These are phyloP conservation scores for Lamprotornis superbus DNA, from an alignment of 2,113 vertebrate genomes.

Conservation along the genomic window DNA sequence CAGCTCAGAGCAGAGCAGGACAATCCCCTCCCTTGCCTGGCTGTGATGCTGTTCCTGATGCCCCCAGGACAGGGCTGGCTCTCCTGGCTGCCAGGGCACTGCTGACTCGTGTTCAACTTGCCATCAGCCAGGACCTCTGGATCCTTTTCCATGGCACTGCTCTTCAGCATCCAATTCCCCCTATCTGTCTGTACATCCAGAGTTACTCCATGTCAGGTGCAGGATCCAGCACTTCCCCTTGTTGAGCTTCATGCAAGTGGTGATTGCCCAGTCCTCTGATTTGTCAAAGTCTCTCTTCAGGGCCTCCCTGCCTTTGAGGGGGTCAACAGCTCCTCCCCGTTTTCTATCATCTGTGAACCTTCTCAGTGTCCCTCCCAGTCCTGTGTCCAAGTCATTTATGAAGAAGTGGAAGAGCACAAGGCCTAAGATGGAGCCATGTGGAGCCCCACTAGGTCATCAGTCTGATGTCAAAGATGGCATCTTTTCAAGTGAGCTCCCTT, in stretches of 20 bases:
- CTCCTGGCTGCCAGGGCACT: not conserved
- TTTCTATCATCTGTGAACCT: not conserved
- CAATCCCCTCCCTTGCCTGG: not conserved
- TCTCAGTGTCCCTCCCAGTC: not conserved
- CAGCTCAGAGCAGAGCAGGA: not conserved
- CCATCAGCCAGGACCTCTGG: rapidly evolving
- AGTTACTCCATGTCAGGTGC: not conserved
- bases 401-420: not conserved
- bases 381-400: not conserved
- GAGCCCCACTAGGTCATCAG: not conserved
- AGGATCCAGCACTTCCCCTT: not conserved
- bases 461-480: not conserved
- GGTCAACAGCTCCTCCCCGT: not conserved
- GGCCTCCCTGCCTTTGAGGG: not conserved
- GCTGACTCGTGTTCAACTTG: not conserved
- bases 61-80: not conserved
- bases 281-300: not conserved
- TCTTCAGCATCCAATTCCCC: not conserved
- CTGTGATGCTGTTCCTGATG: too few relatives aligned
- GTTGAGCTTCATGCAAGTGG: not conserved
- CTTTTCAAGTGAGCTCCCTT: not conserved
- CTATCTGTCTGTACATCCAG: not conserved
- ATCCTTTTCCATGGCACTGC: not conserved
- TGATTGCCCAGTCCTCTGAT: not conserved
- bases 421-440: not conserved